Conservation (phyloP, 2,113 vertebrate species). For the Crotalus helleri region DNA sequence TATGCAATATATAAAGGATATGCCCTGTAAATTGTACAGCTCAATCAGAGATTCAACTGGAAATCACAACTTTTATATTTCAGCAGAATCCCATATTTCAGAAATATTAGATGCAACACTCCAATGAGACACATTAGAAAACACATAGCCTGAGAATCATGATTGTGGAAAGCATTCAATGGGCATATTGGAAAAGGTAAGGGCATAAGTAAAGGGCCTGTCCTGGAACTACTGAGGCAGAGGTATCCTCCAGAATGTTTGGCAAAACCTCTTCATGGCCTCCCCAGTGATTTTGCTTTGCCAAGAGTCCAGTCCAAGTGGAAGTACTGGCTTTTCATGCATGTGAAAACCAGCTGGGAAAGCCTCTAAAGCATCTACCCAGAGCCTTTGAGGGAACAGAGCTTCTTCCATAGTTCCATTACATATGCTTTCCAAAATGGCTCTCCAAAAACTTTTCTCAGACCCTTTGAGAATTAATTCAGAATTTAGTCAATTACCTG, state of each 20-base stretch:
- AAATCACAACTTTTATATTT: not conserved
- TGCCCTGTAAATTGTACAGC: not conserved
- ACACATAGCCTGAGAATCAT: constrained; percentile 2
- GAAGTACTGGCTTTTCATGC: not conserved
- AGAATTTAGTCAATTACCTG: constrained; percentile 43
- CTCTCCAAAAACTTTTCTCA: not conserved
- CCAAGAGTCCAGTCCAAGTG: not conserved
- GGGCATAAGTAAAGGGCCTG: not conserved
- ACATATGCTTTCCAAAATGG: not conserved
- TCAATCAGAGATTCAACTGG: constrained; percentile 16
- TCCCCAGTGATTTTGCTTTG: not conserved
- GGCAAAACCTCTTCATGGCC: not conserved
- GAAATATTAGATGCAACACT: constrained; percentile 27
- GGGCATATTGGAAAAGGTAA: not conserved
- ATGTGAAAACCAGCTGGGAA: not conserved
- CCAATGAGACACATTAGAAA: constrained; percentile 8
- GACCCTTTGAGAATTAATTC: constrained; percentile 52
- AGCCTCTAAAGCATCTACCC: not conserved
- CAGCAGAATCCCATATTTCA: not conserved
- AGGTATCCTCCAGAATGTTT: not conserved
- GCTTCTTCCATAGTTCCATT: not conserved
- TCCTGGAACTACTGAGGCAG: not conserved
- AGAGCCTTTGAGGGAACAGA: not conserved
- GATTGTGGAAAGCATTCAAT: not conserved
- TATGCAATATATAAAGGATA: not conserved